Percentiles rank a stretch among this genome's conserved stretches.
These are phyloP conservation scores for Eurytoma californica DNA, from an alignment of 2,888 invertebrate genomes.

Conservation along the genomic window DNA sequence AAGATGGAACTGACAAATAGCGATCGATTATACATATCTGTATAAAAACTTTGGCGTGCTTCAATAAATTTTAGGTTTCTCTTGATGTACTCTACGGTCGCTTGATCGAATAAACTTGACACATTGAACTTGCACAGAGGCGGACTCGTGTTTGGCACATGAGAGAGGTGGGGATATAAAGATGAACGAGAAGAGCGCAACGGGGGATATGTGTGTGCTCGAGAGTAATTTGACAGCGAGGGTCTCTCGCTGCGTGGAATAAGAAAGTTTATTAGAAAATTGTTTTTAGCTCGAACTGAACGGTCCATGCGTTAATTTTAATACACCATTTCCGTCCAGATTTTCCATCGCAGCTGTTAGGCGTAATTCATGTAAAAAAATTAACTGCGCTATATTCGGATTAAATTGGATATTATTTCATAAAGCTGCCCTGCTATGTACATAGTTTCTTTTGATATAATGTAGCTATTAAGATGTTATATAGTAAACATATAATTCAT, in stretches of 20 bases:
- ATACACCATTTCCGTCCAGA: slow-evolving; percentile 27
- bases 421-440: too few species aligned
- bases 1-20: not conserved
- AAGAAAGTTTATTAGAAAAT: slow-evolving; percentile 56
- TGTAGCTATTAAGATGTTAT: too few species aligned
- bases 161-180: slow-evolving; percentile 41
- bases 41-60: not conserved
- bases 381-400: too few species aligned
- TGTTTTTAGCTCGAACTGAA: slow-evolving; percentile 23
- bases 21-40: slow-evolving; percentile 3
- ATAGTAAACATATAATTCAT: too few species aligned
- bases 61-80: not conserved
- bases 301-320: slow-evolving; percentile 18
- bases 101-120: slow-evolving; percentile 52
- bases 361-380: too few species aligned
- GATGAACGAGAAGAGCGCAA: slow-evolving; percentile 20
- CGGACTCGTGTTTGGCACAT: slow-evolving; percentile 7
- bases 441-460: too few species aligned
- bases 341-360: not conserved
- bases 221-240: slow-evolving; percentile 43
- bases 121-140: slow-evolving; percentile 49
- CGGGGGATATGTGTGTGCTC: not conserved
- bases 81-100: slow-evolving; percentile 1
- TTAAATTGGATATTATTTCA: too few species aligned
- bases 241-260: slow-evolving; percentile 20